Percentiles rank a stretch among this genome's conserved stretches.
These are phyloP conservation scores for Zoroaster sp. DNA, from an alignment of 53 echinoderm and acorn worm genomes.

Conservation along the genomic window DNA sequence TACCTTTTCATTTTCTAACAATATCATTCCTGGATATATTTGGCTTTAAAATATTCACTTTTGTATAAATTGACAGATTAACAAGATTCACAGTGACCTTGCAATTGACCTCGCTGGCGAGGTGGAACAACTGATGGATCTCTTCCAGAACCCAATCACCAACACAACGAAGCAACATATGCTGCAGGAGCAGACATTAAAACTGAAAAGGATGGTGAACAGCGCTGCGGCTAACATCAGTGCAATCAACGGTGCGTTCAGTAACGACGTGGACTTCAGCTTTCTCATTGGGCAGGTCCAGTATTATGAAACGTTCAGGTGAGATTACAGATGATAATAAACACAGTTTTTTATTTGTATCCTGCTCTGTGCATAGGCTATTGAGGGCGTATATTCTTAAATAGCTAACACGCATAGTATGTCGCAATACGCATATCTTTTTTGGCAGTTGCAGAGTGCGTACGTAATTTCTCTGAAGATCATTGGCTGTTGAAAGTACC, in stretches of 20 bases:
- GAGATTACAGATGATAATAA: too few species aligned
- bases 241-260: constrained; percentile 27
- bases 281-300: neutral
- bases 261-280: constrained; percentile 40
- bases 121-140: neutral
- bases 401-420: too few species aligned
- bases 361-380: too few species aligned
- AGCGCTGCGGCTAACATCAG: constrained; percentile 50
- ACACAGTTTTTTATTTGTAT: too few species aligned
- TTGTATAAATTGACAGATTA: neutral
- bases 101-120: constrained; percentile 52
- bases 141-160: neutral
- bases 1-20: neutral
- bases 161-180: constrained; percentile 31
- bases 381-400: too few species aligned
- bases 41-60: too few species aligned
- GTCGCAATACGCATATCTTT: too few species aligned
- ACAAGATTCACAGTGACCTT: constrained; percentile 27
- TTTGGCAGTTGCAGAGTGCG: too few species aligned
- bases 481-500: too few species aligned
- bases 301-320: constrained; percentile 77
- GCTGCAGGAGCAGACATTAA: constrained; percentile 38
- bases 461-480: too few species aligned
- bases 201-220: constrained; percentile 13
- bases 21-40: too few species aligned